Conservation (phyloP, 2,113 vertebrate genomes). For the Beaufortia kweichowensis region DNA sequence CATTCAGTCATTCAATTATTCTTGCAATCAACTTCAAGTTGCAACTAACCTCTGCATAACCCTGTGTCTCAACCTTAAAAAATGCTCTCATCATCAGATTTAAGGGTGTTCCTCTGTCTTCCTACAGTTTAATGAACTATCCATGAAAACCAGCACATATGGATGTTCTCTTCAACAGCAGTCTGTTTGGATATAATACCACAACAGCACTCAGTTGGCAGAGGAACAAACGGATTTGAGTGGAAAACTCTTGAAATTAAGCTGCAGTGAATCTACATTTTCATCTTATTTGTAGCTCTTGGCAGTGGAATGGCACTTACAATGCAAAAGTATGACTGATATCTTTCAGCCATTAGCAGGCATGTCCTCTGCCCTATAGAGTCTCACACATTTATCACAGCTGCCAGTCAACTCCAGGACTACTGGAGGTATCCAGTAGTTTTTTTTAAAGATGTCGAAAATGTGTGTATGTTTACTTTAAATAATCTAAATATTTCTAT, state of each 20-base stretch:
- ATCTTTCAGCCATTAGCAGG: neutral
- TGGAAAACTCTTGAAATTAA: too few relatives aligned
- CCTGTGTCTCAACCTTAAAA: conserved; percentile 14
- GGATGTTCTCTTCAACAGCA: neutral
- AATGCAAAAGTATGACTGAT: neutral
- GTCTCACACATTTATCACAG: neutral
- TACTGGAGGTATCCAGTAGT: neutral
- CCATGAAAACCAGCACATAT: neutral
- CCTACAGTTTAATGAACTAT: neutral
- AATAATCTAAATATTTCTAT: conserved; percentile 39
- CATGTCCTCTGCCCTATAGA: neutral
- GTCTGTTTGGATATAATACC: neutral
- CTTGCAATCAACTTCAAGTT: neutral
- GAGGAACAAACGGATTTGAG: neutral
- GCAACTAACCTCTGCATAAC: conserved; percentile 14
- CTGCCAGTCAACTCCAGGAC: neutral
- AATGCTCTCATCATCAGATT: conserved; percentile 15
- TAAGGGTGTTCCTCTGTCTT: neutral
- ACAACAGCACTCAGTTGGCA: neutral
- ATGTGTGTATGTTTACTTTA: neutral
- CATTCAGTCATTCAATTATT: conserved; percentile 1
- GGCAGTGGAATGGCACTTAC: neutral
- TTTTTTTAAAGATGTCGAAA: conserved; percentile 25
- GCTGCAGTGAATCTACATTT: neutral
- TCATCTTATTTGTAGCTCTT: neutral